phyloP scores from a whole-genome alignment of 92 coral and sea anemone species.

The Epizoanthus ramosus region DNA sequence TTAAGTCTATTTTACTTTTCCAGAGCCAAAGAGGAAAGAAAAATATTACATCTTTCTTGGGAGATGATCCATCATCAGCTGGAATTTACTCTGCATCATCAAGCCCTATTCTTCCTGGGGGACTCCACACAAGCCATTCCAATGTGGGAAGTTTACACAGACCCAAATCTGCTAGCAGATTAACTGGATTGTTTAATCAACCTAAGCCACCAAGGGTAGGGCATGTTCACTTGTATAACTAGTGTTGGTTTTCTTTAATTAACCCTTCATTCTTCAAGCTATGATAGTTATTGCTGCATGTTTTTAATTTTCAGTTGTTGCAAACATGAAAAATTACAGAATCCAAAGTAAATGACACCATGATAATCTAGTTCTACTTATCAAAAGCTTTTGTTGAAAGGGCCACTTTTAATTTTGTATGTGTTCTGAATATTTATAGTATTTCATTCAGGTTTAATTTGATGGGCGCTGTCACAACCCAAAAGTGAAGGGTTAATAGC shows the following conservation, averaged over 20 bases:
- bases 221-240: neutral
- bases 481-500: neutral
- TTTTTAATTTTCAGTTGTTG: too few relatives aligned
- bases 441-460: neutral
- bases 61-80: constrained; percentile 66
- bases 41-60: constrained; percentile 74
- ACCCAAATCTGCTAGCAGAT: constrained; percentile 70
- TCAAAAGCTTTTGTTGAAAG: neutral
- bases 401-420: neutral
- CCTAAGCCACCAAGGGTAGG: constrained; percentile 75
- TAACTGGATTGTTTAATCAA: constrained; percentile 70
- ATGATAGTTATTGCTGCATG: too few relatives aligned
- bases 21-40: constrained; percentile 89
- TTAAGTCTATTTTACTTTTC: constrained; percentile 3
- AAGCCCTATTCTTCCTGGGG: constrained; percentile 66
- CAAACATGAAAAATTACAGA: too few relatives aligned
- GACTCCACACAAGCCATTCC: constrained; percentile 42
- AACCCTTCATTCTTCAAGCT: neutral
- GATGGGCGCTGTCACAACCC: neutral
- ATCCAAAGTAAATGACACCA: too few relatives aligned
- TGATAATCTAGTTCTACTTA: neutral
- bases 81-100: constrained; percentile 52
- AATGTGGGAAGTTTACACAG: constrained; percentile 67
- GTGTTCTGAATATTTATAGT: too few relatives aligned
- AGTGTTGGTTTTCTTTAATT: neutral